Conservation (phyloP, 2,888 invertebrate genomes). For the Hoplodrina ambigua region DNA sequence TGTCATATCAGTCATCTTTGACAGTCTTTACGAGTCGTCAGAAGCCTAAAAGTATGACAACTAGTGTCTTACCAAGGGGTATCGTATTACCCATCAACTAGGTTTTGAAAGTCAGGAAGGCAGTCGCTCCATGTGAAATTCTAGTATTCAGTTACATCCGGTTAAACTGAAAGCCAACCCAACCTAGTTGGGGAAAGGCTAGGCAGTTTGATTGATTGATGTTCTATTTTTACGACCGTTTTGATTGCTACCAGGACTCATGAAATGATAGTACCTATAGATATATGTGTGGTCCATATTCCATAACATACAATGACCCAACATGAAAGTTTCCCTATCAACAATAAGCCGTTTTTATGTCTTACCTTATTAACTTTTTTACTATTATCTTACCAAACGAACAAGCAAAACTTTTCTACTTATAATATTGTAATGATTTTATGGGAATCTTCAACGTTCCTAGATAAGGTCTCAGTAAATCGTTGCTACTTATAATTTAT, state of each 20-base stretch:
- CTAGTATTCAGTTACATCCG: too few relatives aligned
- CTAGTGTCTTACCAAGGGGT: too few relatives aligned
- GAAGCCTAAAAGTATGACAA: too few relatives aligned
- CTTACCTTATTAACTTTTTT: neutral
- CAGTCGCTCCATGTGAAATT: too few relatives aligned
- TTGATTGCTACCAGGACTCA: constrained; percentile 21
- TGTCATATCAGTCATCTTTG: too few relatives aligned
- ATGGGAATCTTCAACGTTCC: constrained; percentile 3
- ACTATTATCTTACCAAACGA: constrained; percentile 15
- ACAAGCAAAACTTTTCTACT: constrained; percentile 15
- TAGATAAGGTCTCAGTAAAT: neutral
- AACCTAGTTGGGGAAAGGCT: too few relatives aligned
- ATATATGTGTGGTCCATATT: constrained; percentile 3
- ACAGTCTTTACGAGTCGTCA: too few relatives aligned
- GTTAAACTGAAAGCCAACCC: too few relatives aligned
- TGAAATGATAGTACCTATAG: neutral
- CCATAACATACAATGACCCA: constrained; percentile 7
- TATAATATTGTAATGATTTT: constrained; percentile 37
- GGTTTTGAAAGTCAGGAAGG: too few relatives aligned
- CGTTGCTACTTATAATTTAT: constrained; percentile 9
- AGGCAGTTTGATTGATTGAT: neutral
- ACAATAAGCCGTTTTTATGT: constrained; percentile 9
- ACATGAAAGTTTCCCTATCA: constrained; percentile 21
- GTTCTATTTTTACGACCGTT: constrained; percentile 11
- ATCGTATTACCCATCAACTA: too few relatives aligned